Evolutionary conservation across 2,888 invertebrate species (phyloP).

Genomic region (Drosophila algonquin): DNA sequence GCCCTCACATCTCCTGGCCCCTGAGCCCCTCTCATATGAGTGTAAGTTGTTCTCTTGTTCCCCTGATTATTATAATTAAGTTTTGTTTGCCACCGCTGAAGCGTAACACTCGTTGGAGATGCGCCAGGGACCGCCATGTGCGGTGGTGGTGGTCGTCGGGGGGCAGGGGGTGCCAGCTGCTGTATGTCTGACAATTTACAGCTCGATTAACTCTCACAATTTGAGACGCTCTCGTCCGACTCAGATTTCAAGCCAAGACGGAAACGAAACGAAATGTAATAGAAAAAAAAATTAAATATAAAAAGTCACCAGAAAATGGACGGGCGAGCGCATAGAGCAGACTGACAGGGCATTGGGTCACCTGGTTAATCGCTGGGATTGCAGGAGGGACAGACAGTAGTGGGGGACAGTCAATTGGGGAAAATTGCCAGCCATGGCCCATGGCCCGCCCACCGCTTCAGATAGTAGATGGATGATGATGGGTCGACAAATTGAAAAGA

Average conservation of each 20-base stretch:
- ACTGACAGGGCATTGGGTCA: slow-evolving; percentile 17
- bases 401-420: slow-evolving; percentile 19
- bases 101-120: slow-evolving; percentile 37
- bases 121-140: background rate
- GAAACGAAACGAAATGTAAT: slow-evolving; percentile 13
- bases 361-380: slow-evolving; percentile 31
- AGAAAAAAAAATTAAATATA: background rate
- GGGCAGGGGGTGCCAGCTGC: slow-evolving; percentile 1
- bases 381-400: background rate
- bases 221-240: slow-evolving; percentile 44
- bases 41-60: slow-evolving; percentile 24
- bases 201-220: slow-evolving; percentile 72
- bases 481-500: slow-evolving; percentile 35
- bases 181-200: slow-evolving; percentile 57
- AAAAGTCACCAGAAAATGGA: background rate
- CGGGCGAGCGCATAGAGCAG: too few species aligned
- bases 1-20: slow-evolving; percentile 7
- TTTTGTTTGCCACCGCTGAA: slow-evolving; percentile 46
- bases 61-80: slow-evolving; percentile 52
- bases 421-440: background rate
- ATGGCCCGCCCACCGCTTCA: slow-evolving; percentile 1
- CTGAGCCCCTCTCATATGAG: slow-evolving; percentile 14
- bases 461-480: slow-evolving; percentile 18
- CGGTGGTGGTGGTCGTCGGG: background rate
- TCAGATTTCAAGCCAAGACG: slow-evolving; percentile 54